phyloP scores from a whole-genome alignment of 2,113 vertebrate genomes.

The Raphicerus campestris region DNA sequence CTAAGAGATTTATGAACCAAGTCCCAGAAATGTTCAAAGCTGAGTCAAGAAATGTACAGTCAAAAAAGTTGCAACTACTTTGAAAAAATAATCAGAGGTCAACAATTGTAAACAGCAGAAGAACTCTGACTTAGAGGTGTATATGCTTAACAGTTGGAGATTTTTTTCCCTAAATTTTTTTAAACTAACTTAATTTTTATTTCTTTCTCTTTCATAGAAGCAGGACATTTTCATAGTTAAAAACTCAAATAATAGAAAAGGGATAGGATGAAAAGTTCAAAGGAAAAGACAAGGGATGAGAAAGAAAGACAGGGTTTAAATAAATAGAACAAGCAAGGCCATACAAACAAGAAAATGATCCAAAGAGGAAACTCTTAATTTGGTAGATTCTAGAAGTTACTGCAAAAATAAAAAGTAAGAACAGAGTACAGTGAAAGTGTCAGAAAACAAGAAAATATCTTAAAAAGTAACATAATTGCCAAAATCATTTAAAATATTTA shows the following conservation, averaged over 20 bases:
- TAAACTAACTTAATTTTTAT: neutral
- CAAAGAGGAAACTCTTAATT: neutral
- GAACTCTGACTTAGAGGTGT: neutral
- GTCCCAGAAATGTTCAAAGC: neutral
- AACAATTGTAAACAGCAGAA: neutral
- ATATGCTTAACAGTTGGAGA: neutral
- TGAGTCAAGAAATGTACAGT: neutral
- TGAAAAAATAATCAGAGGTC: neutral
- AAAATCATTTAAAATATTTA: conserved; percentile 27
- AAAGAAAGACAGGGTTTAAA: neutral
- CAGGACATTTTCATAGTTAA: neutral
- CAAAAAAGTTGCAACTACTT: neutral
- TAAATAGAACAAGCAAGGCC: neutral
- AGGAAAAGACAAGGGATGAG: neutral
- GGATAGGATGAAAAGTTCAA: neutral
- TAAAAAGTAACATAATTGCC: neutral
- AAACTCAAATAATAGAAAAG: neutral
- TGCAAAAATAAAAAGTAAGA: neutral
- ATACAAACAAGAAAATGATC: neutral
- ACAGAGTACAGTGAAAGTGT: neutral
- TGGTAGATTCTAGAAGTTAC: neutral
- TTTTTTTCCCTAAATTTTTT: neutral
- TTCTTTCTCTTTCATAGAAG: neutral
- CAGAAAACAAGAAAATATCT: neutral
- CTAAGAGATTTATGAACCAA: neutral